Base-by-base conservation (phyloP, 2,797 vertebrate species). In the Chelidonichthys spinosus region DNA sequence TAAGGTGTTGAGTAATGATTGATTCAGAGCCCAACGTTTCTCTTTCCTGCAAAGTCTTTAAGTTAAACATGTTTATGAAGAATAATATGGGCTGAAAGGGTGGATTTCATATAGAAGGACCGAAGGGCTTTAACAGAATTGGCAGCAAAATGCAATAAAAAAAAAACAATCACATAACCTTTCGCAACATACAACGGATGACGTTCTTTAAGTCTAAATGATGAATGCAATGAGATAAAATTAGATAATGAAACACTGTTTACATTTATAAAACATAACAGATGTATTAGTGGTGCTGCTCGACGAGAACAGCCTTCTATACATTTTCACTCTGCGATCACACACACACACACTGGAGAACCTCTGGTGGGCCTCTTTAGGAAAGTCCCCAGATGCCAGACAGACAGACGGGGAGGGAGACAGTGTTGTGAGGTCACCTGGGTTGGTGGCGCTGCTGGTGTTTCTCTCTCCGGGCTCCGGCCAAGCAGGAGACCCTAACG, bases 381-480 rank as follows among this genome's bases (percentile, higher is more conserved):
- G 85, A 92, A 93, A 92, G 87, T 93, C 89, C 88, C 90, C 82
- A 89, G 85, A 92, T 91, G 85, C 90, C 92, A 88, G 89, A 91
- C 90, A 87, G 86, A 90, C 84, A 90, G 88, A 83, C 82, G 32
- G 70, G 72, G 79, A 76, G 84, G 80, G 78, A 86, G 82, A 77
- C 83, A 72, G 81, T 76, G 79, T 66, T 81, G 84, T 89, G 76
- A 91, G 87, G 88, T 93, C 90, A 92, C 84, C 89, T 90, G 86
- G 75, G 76, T 84, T 85, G 81, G 79, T 84, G 85, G 84, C 81
- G 63, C 74, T 85, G 86, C 81, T 86, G 79, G 59, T 73, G 74
- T 84, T 82, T 80, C 76, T 84, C 63, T 47, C 62, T 85, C 76
- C 55, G 69, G 62, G 68, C 47, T 62, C 62, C 7, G 3, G 73